These are phyloP conservation scores for Philhelius pedissequus DNA, from an alignment of 2,888 invertebrate species.

Conservation along the genomic window DNA sequence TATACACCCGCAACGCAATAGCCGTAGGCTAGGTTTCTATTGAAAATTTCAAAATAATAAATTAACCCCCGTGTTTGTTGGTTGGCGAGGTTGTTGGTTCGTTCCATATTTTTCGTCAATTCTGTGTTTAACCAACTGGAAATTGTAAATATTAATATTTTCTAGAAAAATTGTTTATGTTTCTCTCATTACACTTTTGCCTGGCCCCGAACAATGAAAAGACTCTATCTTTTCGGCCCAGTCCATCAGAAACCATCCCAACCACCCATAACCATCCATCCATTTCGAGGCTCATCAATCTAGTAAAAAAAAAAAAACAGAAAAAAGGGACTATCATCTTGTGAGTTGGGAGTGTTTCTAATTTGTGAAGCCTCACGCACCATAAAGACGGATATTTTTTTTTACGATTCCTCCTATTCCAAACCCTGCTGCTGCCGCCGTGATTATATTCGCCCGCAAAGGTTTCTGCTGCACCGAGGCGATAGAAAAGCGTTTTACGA, in stretches of 20 bases:
- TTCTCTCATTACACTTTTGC: slow-evolving; percentile 35
- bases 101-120: slow-evolving; percentile 4
- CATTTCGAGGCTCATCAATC: slow-evolving; percentile 36
- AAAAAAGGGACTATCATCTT: background rate
- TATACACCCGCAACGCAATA: background rate
- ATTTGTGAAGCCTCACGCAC: slow-evolving; percentile 57
- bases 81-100: background rate
- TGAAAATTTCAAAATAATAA: slow-evolving; percentile 53
- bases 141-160: slow-evolving; percentile 63
- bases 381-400: slow-evolving; percentile 7
- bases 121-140: slow-evolving; percentile 47
- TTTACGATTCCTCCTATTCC: slow-evolving; percentile 27
- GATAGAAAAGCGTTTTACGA: slow-evolving; percentile 65
- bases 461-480: slow-evolving; percentile 19
- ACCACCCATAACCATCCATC: background rate
- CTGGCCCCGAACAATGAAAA: background rate
- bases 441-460: slow-evolving; percentile 21
- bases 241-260: background rate
- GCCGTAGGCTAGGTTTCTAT: slow-evolving; percentile 32
- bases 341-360: slow-evolving; percentile 43
- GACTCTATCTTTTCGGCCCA: background rate
- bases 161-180: slow-evolving; percentile 45
- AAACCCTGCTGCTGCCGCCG: background rate
- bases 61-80: slow-evolving; percentile 22
- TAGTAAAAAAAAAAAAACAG: background rate